phyloP scores from a whole-genome alignment of 1,140 invertebrate species.

The Bathynomus jamesi region DNA sequence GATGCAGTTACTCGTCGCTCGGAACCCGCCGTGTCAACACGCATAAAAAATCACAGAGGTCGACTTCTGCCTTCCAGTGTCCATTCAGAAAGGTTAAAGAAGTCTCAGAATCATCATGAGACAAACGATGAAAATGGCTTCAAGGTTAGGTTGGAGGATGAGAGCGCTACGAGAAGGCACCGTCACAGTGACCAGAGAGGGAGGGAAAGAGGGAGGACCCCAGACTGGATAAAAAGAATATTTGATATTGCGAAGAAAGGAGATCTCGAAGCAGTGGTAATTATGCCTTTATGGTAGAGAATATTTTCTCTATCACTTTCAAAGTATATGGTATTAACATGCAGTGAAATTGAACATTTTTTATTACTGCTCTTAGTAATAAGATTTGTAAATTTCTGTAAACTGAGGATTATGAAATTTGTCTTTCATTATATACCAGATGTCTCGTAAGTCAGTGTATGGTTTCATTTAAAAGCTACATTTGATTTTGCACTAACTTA shows the following conservation, averaged over 20 bases:
- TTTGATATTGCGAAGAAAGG: slow-evolving; percentile 43
- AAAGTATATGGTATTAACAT: too few relatives aligned
- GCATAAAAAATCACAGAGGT: background rate
- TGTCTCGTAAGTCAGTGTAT: too few relatives aligned
- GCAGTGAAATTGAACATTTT: too few relatives aligned
- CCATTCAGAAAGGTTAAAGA: background rate
- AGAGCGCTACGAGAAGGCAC: slow-evolving; percentile 8
- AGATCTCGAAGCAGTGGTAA: slow-evolving; percentile 43
- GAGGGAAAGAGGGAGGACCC: slow-evolving; percentile 40
- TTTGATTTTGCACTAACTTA: too few relatives aligned
- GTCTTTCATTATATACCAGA: too few relatives aligned
- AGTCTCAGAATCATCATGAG: slow-evolving; percentile 1
- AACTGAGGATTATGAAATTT: too few relatives aligned
- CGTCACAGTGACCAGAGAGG: slow-evolving; percentile 5
- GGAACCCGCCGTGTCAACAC: background rate
- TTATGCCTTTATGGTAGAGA: slow-evolving; percentile 2
- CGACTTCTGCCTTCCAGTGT: slow-evolving; percentile 7
- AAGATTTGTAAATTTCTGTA: too few relatives aligned
- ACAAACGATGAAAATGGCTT: slow-evolving; percentile 10
- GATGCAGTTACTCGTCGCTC: slow-evolving; percentile 26
- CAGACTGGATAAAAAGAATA: slow-evolving; percentile 46
- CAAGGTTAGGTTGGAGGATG: slow-evolving; percentile 11
- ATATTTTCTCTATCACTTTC: too few relatives aligned
- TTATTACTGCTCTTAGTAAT: too few relatives aligned
- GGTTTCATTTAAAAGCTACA: too few relatives aligned